phyloP scores from a whole-genome alignment of 2,113 vertebrate species.

The Ceyx melanurus region DNA sequence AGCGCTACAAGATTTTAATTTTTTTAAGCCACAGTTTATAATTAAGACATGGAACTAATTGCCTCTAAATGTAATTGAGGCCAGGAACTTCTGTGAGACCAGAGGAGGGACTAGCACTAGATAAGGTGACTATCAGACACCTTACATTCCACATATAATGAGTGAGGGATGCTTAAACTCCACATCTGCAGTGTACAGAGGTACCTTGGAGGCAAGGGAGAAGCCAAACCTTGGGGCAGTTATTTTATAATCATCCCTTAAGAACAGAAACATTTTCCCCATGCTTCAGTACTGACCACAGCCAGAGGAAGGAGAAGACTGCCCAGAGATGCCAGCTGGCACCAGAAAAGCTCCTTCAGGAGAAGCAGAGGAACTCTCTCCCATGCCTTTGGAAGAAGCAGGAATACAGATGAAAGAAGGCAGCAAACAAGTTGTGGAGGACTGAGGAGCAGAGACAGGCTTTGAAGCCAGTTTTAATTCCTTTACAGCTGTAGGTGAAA shows the following conservation, averaged over 20 bases:
- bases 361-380: not conserved
- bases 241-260: not conserved
- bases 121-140: not conserved
- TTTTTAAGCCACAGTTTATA: not conserved
- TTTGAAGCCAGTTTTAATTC: not conserved
- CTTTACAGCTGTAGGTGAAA: not conserved
- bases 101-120: not conserved
- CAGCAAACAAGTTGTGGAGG: not conserved
- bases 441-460: not conserved
- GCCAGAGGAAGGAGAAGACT: not conserved
- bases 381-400: not conserved
- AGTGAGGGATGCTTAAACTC: not conserved
- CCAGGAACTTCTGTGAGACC: not conserved
- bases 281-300: not conserved
- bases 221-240: not conserved
- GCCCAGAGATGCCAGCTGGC: not conserved
- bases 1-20: not conserved
- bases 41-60: not conserved
- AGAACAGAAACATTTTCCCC: not conserved
- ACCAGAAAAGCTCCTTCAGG: not conserved
- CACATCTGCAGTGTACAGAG: not conserved
- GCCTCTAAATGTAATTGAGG: constrained; percentile 3
- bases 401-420: not conserved
- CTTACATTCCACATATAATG: not conserved
- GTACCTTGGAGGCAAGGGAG: not conserved